phyloP scores from a whole-genome alignment of 2,888 invertebrate genomes.

The Coelogynopora nodosa region DNA sequence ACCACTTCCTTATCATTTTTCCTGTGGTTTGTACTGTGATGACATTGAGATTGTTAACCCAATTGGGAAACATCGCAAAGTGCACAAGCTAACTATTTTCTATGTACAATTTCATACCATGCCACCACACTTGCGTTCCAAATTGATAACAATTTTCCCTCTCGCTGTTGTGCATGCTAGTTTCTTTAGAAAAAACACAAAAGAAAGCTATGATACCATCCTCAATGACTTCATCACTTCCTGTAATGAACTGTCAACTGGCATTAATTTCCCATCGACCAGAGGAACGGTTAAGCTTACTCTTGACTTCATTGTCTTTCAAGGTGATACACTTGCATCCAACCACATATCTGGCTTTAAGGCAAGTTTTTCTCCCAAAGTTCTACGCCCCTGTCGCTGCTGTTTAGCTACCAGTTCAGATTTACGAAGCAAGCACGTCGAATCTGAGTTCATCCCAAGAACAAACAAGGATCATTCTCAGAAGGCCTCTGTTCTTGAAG shows the following conservation, averaged over 20 bases:
- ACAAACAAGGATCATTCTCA: not conserved
- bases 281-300: not conserved
- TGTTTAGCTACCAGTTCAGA: not conserved
- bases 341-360: conserved; percentile 7
- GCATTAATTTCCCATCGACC: not conserved
- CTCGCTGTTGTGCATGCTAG: conserved; percentile 6
- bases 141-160: not conserved
- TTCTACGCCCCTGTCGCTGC: not conserved
- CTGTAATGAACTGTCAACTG: not conserved
- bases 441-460: not conserved
- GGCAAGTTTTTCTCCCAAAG: not conserved
- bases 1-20: not conserved
- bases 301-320: not conserved
- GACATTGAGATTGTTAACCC: not conserved
- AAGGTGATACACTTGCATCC: conserved; percentile 1
- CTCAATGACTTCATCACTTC: not conserved
- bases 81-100: not conserved
- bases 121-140: not conserved
- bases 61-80: not conserved
- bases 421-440: not conserved
- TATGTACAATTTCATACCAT: not conserved
- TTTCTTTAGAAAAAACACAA: not conserved
- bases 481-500: not conserved
- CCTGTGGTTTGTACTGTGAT: not conserved
- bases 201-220: not conserved